A percentile compares a stretch with the other conserved stretches of the same genome.
phyloP scores from a whole-genome alignment of 2,888 invertebrate genomes.

The Strigamia maritima region DNA sequence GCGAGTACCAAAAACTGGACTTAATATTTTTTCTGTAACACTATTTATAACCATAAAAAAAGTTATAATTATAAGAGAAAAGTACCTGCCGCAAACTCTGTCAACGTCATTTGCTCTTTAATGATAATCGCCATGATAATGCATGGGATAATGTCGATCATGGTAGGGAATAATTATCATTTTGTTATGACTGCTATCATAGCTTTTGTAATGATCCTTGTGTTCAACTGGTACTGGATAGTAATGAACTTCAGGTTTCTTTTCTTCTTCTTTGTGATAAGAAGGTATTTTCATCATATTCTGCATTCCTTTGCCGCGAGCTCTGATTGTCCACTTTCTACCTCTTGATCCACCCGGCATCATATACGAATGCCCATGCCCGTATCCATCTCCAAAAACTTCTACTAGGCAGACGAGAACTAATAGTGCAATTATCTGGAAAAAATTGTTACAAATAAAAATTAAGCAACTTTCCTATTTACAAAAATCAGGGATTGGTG shows the following conservation, averaged over 20 bases:
- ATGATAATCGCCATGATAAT: not conserved
- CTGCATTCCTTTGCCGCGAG: not conserved
- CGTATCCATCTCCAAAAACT: not conserved
- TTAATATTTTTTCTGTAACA: too few species aligned
- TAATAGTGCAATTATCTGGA: not conserved
- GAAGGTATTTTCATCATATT: not conserved
- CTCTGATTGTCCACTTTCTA: not conserved
- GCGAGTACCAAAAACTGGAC: too few species aligned
- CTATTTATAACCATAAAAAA: too few species aligned
- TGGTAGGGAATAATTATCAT: not conserved
- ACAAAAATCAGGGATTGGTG: too few species aligned
- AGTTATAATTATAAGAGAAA: too few species aligned
- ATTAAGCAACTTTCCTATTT: not conserved
- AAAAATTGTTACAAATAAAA: too few species aligned
- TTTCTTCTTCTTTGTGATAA: not conserved
- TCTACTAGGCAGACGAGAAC: not conserved
- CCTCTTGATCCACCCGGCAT: not conserved
- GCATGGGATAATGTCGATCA: not conserved
- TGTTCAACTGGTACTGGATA: constrained; percentile 6
- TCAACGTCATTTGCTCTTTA: too few species aligned
- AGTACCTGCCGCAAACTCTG: too few species aligned
- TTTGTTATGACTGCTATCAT: not conserved
- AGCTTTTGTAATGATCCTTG: not conserved
- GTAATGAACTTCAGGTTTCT: not conserved
- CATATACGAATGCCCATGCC: not conserved